These are phyloP conservation scores for Sebastes steindachneri DNA, from an alignment of 2,797 vertebrate species.

Conservation along the genomic window DNA sequence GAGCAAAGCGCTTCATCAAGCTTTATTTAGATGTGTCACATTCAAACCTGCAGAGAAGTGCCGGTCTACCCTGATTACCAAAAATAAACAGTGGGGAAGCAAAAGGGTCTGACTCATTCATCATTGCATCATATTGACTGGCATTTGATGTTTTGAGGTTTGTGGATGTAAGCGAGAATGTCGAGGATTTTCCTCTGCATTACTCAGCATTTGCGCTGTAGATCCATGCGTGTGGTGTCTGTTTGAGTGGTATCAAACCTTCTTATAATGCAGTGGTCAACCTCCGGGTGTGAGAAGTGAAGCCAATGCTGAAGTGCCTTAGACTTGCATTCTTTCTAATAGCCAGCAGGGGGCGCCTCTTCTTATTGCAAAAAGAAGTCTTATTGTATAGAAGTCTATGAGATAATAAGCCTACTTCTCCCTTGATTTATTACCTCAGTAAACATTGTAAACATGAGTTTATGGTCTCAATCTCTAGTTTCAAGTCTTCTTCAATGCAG, in stretches of 20 bases:
- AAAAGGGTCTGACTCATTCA: conserved; percentile 60
- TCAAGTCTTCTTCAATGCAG: too few species aligned
- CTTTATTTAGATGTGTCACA: conserved; percentile 63
- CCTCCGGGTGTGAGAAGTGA: too few species aligned
- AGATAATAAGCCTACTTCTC: too few species aligned
- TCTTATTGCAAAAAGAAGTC: too few species aligned
- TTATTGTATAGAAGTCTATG: too few species aligned
- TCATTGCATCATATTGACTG: conserved; percentile 67
- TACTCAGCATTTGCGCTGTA: conserved; percentile 29
- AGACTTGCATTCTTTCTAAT: too few species aligned
- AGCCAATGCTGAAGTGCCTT: too few species aligned
- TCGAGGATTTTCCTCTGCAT: conserved; percentile 47
- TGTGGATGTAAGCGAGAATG: conserved; percentile 32
- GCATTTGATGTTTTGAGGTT: conserved; percentile 52
- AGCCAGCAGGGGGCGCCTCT: too few species aligned
- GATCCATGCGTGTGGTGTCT: background rate
- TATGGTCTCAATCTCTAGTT: too few species aligned
- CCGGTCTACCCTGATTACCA: conserved; percentile 66
- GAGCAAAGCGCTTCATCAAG: conserved; percentile 60
- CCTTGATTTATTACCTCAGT: too few species aligned
- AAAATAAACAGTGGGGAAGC: conserved; percentile 71
- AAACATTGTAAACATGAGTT: too few species aligned
- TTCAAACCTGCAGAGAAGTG: conserved; percentile 41
- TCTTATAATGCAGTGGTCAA: too few species aligned
- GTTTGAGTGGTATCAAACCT: background rate